phyloP scores from a whole-genome alignment of 2,888 invertebrate genomes.

The Brenthis hecate region DNA sequence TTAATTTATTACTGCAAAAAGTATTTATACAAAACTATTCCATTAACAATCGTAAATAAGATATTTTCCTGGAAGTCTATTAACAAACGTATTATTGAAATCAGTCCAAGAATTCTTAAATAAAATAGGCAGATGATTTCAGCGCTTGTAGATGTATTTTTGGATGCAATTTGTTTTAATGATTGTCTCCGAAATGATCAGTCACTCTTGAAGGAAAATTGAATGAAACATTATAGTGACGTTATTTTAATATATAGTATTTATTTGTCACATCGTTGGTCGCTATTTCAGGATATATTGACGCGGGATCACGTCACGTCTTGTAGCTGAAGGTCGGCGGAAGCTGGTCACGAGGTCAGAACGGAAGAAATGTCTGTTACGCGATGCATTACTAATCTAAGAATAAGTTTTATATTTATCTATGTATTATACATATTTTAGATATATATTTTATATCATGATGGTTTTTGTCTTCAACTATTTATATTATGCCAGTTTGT shows the following conservation, averaged over 20 bases:
- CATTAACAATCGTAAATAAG: conserved; percentile 20
- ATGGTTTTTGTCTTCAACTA: too few relatives aligned
- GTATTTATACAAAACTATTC: conserved; percentile 4
- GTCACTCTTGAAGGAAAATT: conserved; percentile 6
- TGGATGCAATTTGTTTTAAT: conserved; percentile 10
- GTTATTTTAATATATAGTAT: conserved; percentile 19
- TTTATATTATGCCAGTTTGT: too few relatives aligned
- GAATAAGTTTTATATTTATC: not conserved
- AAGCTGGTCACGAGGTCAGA: conserved; percentile 35
- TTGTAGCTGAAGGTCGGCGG: conserved; percentile 38
- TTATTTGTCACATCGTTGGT: conserved; percentile 22
- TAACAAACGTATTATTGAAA: conserved; percentile 19
- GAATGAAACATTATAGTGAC: conserved; percentile 17
- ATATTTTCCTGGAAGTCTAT: conserved; percentile 21
- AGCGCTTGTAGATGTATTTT: not conserved
- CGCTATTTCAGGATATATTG: conserved; percentile 35
- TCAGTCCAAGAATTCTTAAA: conserved; percentile 20
- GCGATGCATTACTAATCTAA: not conserved
- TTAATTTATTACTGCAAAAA: conserved; percentile 4
- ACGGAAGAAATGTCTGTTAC: conserved; percentile 13
- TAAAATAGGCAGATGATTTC: conserved; percentile 18
- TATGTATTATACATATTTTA: not conserved
- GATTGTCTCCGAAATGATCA: conserved; percentile 6
- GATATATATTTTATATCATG: not conserved
- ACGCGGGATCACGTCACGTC: conserved; percentile 37